phyloP scores from a whole-genome alignment of 2,797 vertebrate species.

The Aulostomus chinensis region DNA sequence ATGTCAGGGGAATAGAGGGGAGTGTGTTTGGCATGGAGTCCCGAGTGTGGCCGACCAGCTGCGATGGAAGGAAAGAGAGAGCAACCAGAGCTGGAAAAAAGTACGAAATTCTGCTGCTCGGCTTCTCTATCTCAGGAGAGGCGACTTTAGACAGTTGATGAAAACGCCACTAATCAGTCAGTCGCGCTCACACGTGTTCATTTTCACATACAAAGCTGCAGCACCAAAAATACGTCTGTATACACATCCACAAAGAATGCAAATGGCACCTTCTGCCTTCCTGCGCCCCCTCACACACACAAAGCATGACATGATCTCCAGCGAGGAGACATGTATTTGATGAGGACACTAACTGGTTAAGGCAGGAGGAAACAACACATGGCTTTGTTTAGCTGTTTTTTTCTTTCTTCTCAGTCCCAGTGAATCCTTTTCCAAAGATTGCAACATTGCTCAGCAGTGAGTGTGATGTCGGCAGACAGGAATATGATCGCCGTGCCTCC shows the following conservation, averaged over 20 bases:
- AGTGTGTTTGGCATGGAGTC: slow-evolving; percentile 60
- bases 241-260: slow-evolving; percentile 22
- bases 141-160: slow-evolving; percentile 44
- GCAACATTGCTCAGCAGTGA: slow-evolving; percentile 42
- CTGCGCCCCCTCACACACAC: slow-evolving; percentile 7
- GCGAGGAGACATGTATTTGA: slow-evolving; percentile 15
- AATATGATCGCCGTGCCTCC: slow-evolving; percentile 33
- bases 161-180: slow-evolving; percentile 62
- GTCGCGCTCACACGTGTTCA: slow-evolving; percentile 50
- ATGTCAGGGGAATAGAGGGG: slow-evolving; percentile 64
- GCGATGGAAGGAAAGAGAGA: slow-evolving; percentile 34
- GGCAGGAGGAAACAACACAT: slow-evolving; percentile 38
- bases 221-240: slow-evolving; percentile 10
- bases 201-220: slow-evolving; percentile 24
- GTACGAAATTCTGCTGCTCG: slow-evolving; percentile 37
- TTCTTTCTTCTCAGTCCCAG: slow-evolving; percentile 26
- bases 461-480: slow-evolving; percentile 32
- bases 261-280: slow-evolving; percentile 6
- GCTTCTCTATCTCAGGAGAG: slow-evolving; percentile 47
- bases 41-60: slow-evolving; percentile 63
- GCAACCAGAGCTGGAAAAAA: slow-evolving; percentile 48
- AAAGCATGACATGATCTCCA: slow-evolving; percentile 32
- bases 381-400: slow-evolving; percentile 35
- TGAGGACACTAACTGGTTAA: slow-evolving; percentile 28
- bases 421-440: slow-evolving; percentile 37